A percentile compares a stretch with the other conserved stretches of the same genome.
Conservation (phyloP, 2,888 invertebrate genomes). For the Pasiphila rectangulata region DNA sequence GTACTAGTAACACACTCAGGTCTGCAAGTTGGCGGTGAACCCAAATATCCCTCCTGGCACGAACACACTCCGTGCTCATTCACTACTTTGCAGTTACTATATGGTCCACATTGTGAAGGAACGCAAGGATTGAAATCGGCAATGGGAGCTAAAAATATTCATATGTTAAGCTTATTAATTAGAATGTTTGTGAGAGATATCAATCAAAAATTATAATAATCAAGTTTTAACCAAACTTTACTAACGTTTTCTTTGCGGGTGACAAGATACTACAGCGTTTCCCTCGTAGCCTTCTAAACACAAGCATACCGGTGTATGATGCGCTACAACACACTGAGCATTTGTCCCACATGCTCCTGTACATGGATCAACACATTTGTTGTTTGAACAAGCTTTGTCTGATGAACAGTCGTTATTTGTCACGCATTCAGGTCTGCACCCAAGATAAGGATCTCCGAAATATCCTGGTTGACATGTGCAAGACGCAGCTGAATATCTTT, state of each 20-base stretch:
- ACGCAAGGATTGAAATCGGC: constrained; percentile 83
- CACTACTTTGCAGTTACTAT: constrained; percentile 86
- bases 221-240: constrained; percentile 29
- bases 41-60: constrained; percentile 87
- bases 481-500: constrained; percentile 90
- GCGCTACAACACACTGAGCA: constrained; percentile 89
- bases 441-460: constrained; percentile 92
- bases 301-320: constrained; percentile 90
- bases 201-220: background rate
- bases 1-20: constrained; percentile 89
- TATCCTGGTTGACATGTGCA: constrained; percentile 91
- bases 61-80: constrained; percentile 89
- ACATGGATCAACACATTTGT: constrained; percentile 92
- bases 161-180: background rate
- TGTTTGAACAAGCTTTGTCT: constrained; percentile 89
- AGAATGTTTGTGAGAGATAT: background rate
- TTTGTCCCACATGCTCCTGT: constrained; percentile 90
- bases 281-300: constrained; percentile 90
- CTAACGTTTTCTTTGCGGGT: constrained; percentile 68
- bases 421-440: constrained; percentile 92
- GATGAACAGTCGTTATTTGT: constrained; percentile 89
- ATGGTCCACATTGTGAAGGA: constrained; percentile 89
- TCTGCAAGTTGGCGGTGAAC: constrained; percentile 87
- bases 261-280: constrained; percentile 84
- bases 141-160: constrained; percentile 58